Evolutionary conservation across 2,888 invertebrate species (phyloP).

Genomic region (Phania funesta): DNA sequence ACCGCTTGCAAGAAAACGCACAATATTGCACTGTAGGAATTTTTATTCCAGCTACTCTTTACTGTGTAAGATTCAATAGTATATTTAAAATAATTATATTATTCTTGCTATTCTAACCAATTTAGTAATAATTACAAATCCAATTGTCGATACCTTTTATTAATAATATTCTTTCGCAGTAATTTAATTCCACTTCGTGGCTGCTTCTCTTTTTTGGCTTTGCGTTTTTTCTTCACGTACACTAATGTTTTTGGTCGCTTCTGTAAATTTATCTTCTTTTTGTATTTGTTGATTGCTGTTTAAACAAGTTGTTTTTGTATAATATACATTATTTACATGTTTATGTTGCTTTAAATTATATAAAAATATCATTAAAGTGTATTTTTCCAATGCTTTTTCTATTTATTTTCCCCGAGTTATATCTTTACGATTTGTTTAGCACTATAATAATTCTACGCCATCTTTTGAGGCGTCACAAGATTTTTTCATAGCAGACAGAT

Average conservation of each 20-base stretch:
- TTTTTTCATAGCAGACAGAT: slow-evolving; percentile 55
- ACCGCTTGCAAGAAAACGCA: slow-evolving; percentile 25
- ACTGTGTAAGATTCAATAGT: not conserved
- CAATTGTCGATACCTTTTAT: slow-evolving; percentile 35
- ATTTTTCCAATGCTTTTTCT: slow-evolving; percentile 18
- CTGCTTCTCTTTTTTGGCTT: slow-evolving; percentile 45
- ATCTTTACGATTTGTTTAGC: slow-evolving; percentile 69
- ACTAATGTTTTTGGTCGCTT: slow-evolving; percentile 12
- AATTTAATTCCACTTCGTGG: slow-evolving; percentile 58
- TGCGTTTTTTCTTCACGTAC: slow-evolving; percentile 34
- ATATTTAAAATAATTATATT: slow-evolving; percentile 12
- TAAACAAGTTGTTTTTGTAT: slow-evolving; percentile 6
- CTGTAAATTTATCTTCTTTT: not conserved
- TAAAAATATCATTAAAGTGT: slow-evolving; percentile 23
- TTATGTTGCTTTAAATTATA: slow-evolving; percentile 16
- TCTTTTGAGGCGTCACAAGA: slow-evolving; percentile 76
- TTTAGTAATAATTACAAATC: slow-evolving; percentile 23
- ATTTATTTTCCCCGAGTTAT: slow-evolving; percentile 65
- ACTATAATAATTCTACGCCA: slow-evolving; percentile 73
- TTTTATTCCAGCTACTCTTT: not conserved
- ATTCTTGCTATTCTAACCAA: slow-evolving; percentile 1
- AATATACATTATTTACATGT: slow-evolving; percentile 40
- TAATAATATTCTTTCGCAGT: slow-evolving; percentile 31
- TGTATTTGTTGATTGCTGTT: slow-evolving; percentile 3
- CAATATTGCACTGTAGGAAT: slow-evolving; percentile 56